These are phyloP conservation scores for Zaprionus ornatus DNA, from an alignment of 1,140 invertebrate species.

Conservation along the genomic window DNA sequence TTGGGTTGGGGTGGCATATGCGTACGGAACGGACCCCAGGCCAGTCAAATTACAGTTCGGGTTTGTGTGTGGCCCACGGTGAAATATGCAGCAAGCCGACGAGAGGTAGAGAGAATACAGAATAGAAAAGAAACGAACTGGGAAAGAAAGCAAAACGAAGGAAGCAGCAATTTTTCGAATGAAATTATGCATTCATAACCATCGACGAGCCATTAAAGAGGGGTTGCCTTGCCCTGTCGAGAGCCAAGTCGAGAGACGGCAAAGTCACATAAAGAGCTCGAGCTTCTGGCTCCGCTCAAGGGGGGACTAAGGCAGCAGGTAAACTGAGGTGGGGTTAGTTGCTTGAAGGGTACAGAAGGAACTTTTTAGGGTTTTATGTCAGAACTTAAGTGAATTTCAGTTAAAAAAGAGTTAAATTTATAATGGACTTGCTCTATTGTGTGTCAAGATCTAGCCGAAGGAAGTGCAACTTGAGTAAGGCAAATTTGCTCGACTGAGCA, in stretches of 20 bases:
- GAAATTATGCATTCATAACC: constrained; percentile 76
- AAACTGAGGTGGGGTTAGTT: neutral
- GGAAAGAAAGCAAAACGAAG: constrained; percentile 29
- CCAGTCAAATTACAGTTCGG: constrained; percentile 59
- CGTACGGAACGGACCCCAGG: constrained; percentile 23
- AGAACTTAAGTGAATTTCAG: constrained; percentile 30
- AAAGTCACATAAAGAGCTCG: constrained; percentile 11
- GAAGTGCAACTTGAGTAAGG: neutral
- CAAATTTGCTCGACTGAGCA: neutral
- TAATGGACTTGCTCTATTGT: constrained; percentile 26
- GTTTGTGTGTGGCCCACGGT: constrained; percentile 42
- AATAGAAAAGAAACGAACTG: constrained; percentile 25
- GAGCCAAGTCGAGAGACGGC: constrained; percentile 3
- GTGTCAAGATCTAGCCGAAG: constrained; percentile 7
- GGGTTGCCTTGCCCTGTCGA: constrained; percentile 18
- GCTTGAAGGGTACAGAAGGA: constrained; percentile 8
- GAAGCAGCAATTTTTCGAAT: constrained; percentile 58
- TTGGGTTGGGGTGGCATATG: constrained; percentile 19
- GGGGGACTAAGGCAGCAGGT: neutral
- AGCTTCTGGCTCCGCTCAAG: neutral
- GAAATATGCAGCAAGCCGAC: constrained; percentile 32
- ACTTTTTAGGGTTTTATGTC: neutral
- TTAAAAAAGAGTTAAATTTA: constrained; percentile 37
- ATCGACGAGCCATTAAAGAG: constrained; percentile 48
- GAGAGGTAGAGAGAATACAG: neutral